Conservation (phyloP, 2,888 invertebrate genomes). For the Drosophila testacea region DNA sequence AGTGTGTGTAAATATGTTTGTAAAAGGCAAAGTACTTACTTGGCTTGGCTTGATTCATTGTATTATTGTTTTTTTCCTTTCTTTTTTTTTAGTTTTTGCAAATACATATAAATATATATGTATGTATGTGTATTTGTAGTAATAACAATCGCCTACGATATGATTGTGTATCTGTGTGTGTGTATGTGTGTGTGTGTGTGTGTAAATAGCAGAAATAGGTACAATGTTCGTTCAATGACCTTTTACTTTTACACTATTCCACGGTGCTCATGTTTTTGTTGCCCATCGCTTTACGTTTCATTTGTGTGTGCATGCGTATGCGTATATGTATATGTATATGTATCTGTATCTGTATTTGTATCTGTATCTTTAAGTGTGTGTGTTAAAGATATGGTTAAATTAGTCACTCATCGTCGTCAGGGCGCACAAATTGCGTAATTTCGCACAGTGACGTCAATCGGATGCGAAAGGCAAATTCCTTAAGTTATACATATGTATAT, state of each 20-base stretch:
- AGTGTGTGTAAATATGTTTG: slow-evolving; percentile 14
- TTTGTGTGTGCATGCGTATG: slow-evolving; percentile 22
- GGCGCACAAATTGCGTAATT: slow-evolving; percentile 69
- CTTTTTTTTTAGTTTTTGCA: slow-evolving; percentile 48
- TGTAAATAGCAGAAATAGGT: slow-evolving; percentile 72
- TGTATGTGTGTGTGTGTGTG: slow-evolving; percentile 30
- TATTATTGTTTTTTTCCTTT: slow-evolving; percentile 35
- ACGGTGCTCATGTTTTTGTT: slow-evolving; percentile 42
- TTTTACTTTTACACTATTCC: slow-evolving; percentile 75
- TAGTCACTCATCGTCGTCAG: slow-evolving; percentile 55
- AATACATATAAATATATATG: slow-evolving; percentile 30
- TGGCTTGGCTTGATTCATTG: slow-evolving; percentile 37
- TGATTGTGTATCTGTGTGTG: slow-evolving; percentile 14
- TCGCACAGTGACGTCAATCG: slow-evolving; percentile 65
- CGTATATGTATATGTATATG: slow-evolving; percentile 19
- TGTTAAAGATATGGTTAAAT: slow-evolving; percentile 70
- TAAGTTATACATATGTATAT: slow-evolving; percentile 1
- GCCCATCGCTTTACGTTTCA: slow-evolving; percentile 25
- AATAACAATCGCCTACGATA: slow-evolving; percentile 52
- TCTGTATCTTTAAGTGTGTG: slow-evolving; percentile 26
- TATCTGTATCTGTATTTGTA: slow-evolving; percentile 16
- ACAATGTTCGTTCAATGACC: slow-evolving; percentile 80
- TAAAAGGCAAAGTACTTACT: slow-evolving; percentile 46
- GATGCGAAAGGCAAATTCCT: slow-evolving; percentile 32
- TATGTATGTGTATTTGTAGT: slow-evolving; percentile 16